These are phyloP conservation scores for Alethe diademata DNA, from an alignment of 2,113 vertebrate species.

Conservation along the genomic window DNA sequence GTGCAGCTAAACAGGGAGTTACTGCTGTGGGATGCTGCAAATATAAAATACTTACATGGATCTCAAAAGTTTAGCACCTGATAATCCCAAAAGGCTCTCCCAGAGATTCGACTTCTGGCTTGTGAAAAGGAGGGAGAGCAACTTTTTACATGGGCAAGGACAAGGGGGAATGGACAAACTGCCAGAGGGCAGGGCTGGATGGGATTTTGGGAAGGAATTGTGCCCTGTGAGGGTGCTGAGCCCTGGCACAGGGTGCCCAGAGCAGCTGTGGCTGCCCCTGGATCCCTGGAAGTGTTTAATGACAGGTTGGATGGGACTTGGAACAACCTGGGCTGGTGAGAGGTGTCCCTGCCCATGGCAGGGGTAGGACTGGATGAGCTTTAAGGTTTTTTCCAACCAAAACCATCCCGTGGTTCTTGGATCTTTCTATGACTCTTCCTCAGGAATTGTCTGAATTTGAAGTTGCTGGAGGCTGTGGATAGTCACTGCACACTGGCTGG, in stretches of 20 bases:
- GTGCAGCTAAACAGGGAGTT: background rate
- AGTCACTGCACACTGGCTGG: background rate
- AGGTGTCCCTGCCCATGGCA: background rate
- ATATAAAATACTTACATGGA: background rate
- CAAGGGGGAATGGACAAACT: background rate
- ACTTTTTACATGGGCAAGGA: background rate
- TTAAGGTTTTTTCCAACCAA: background rate
- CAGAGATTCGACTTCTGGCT: background rate
- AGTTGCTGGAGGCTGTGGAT: background rate
- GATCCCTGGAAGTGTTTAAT: background rate
- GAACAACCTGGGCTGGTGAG: rapidly evolving
- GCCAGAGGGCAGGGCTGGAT: rapidly evolving
- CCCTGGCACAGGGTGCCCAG: background rate
- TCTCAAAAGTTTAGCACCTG: background rate
- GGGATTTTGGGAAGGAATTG: rapidly evolving
- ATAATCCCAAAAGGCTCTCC: background rate
- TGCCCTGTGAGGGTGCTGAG: background rate
- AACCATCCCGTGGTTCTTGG: background rate
- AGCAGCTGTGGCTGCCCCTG: background rate
- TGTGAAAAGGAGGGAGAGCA: background rate
- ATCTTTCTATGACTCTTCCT: too few species aligned
- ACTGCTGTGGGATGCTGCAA: background rate
- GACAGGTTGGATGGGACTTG: rapidly evolving
- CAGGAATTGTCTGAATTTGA: background rate
- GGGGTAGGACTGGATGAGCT: rapidly evolving